Base-by-base conservation (phyloP, 1,140 invertebrate genomes). In the Drosophila subobscura region DNA sequence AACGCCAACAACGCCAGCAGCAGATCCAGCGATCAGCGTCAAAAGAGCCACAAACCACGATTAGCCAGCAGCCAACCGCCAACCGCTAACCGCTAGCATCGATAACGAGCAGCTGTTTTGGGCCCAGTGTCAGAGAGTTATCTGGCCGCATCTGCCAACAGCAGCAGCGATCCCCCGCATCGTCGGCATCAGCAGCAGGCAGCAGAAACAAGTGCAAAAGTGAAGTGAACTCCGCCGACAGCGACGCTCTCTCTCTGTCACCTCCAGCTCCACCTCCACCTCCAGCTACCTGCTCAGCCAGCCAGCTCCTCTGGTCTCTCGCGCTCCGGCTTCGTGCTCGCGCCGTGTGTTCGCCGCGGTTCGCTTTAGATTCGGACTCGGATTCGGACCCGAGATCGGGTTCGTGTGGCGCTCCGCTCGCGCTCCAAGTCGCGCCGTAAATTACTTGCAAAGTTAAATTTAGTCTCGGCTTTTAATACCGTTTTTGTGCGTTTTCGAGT, bases 401-500 rank as follows among this genome's bases (percentile, higher is more conserved):
- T 23, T 61, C 64, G 70, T 67, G 49, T 55, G 27, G 54, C 23
- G 57, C 47, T 73, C 74, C 55, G 74, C 64, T 74, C 64, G 55
- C 50, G 68, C 72, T 79, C 72, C 66, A 68, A 77, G 59, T 72
- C 83, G 67, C 66, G 72, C 72, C 72, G 68, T 79, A 89, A 86
- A 90, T 88, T 83, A 88, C 89, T 90, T 90, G 84, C 78, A 90
- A 90, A 90, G 89, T 90, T 89, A 79, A 86, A 66, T 90, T 89
- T 77, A 86, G 84, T 86, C 89, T 90, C 80, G 84, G 89, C 80
- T 86, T 90, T 91, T 80, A 91, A 90, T 91, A 90, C 75, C 89
- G 89, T 89, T 91, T 91, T 84, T 83, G 85, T 84, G 85, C 84
- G 84, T 91, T 91, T 91, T 91, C 89, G 81, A 91, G 89, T 91